A percentile compares a stretch with the other conserved stretches of the same genome.
These are phyloP conservation scores for Lycaena phlaeas DNA, from an alignment of 2,888 invertebrate genomes.

Conservation along the genomic window DNA sequence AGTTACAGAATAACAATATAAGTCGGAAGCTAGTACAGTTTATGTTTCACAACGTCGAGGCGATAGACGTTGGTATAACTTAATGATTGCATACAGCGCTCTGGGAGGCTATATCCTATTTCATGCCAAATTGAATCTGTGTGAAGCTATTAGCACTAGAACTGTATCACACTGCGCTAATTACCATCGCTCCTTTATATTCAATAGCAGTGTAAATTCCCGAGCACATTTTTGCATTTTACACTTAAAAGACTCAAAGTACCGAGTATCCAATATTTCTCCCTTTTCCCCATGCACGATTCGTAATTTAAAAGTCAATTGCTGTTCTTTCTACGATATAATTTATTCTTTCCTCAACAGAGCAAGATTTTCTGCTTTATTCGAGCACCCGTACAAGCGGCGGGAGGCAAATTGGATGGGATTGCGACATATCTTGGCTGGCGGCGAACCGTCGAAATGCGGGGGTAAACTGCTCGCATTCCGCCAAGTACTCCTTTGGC, in stretches of 20 bases:
- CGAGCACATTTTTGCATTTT: background rate
- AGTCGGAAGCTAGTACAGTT: background rate
- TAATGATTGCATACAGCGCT: constrained; percentile 60
- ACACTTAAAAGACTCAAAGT: background rate
- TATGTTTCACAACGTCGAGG: constrained; percentile 12
- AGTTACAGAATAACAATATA: background rate
- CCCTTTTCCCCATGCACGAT: constrained; percentile 14
- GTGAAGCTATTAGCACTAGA: constrained; percentile 67
- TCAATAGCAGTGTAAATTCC: background rate
- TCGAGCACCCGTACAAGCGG: constrained; percentile 52
- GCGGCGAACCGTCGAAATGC: constrained; percentile 56
- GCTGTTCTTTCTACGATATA: constrained; percentile 41
- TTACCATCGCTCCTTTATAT: background rate
- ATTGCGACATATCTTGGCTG: constrained; percentile 64
- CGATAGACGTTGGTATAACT: constrained; percentile 49
- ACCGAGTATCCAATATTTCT: constrained; percentile 1
- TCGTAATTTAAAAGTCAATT: constrained; percentile 23
- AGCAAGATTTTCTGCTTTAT: constrained; percentile 63
- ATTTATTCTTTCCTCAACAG: constrained; percentile 52
- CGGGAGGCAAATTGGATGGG: constrained; percentile 65
- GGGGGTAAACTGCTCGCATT: constrained; percentile 57
- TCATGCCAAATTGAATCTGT: constrained; percentile 65
- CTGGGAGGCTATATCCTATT: constrained; percentile 60
- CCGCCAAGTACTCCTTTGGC: constrained; percentile 40
- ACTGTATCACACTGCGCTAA: constrained; percentile 16